Evolutionary conservation across 2,113 vertebrate species (phyloP), one percentile per base, ranked within the genome.

Genomic region (Porphyrio hochstetteri): DNA sequence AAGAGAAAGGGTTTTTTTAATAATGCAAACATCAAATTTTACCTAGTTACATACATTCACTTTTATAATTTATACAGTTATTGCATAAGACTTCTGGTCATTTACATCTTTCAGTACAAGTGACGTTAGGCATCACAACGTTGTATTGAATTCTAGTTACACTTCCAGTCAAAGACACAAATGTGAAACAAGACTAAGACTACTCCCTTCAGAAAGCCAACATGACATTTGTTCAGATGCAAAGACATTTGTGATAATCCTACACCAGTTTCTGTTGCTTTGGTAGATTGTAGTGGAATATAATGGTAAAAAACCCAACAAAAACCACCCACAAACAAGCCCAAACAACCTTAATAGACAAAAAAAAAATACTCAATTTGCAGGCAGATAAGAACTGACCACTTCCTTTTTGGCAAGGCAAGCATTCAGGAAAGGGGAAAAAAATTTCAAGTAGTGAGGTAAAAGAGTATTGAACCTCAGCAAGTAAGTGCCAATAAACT

Each of bases 71-170:
- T 82, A 64, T 61, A 93, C 69, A 94, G 28, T 87, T 76, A 84
- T 76, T 93, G 86, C 86, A 17, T 88, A 86, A 79, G 33, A 91
- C 56, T 69, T 42, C 38, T 59, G 35, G 40, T 44, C 12, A 11
- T 79, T 86, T 93, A 87, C 72, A 86, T 86, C 60, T 93, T 88
- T 38, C 52, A 68, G 69, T 81, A 90, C 52, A 89, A 91, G 55
- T 76, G 77, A 86, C 36, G 84, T 38, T 19, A 82, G 40, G 78
- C 36, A 89, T 40, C 16, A 64, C 10, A n/a, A 53, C 17, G 76
- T 31, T 28, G 23, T 50, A 36, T 61, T 31, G 29, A 82, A 63
- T 61, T 86, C 31, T 12, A 61, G 19, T 92, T 88, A 89, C n/a
- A 61, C 27, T 76, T 90, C 18, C 69, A 77, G 80, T 67, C 38